Base-by-base conservation (phyloP, 1,140 invertebrate species). In the Thaumetopoea pityocampa region DNA sequence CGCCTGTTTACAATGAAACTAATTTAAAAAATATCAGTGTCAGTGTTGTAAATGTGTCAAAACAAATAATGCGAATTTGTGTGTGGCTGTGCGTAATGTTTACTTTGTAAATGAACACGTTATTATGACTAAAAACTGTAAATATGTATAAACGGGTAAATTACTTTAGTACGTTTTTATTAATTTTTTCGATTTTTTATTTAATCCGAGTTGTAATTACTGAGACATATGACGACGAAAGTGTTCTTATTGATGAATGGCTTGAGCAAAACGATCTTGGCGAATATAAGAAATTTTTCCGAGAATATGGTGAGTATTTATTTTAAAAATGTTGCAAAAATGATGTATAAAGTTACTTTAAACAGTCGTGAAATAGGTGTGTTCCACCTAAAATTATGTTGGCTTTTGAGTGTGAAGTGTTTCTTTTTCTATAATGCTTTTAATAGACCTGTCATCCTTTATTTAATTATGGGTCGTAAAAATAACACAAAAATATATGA, bases 181-280 rank as follows among this genome's bases (percentile, higher is more conserved):
- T 79, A 57, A 46, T 79, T 40, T 69, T 67, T 50, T 54, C 56
- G 28, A 29, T 76, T 33, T 55, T 73, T 50, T 82, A 74, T 55
- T 49, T 70, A 11, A 55, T 58, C 9, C 64, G 53, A 40, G 33
- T 67, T 48, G 69, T 73, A 53, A 57, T 78, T 51, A 69, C 62
- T 50, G 62, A 76, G 12, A 68, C 73, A 48, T 70, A 73, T 46
- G 71, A 87, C 59, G 86, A 87, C 49, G 87, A 89, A 52, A 71
- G 82, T 46, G 86, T 71, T 16, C 86, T 89, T 74, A 90, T 91
- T 23, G 90, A 92, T 48, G 85, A 89, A 56, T 94, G 92, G 92
- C 71, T 93, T 26, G 87, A 89, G 28, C 88, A 92, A 62, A 92
- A 90, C 67, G 87, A 90, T 35, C 78, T 94, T 12, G 74, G 87